Evolutionary conservation across 2,888 invertebrate species (phyloP), one percentile per base, ranked within the genome.

Genomic region (Oscheius sp.): DNA sequence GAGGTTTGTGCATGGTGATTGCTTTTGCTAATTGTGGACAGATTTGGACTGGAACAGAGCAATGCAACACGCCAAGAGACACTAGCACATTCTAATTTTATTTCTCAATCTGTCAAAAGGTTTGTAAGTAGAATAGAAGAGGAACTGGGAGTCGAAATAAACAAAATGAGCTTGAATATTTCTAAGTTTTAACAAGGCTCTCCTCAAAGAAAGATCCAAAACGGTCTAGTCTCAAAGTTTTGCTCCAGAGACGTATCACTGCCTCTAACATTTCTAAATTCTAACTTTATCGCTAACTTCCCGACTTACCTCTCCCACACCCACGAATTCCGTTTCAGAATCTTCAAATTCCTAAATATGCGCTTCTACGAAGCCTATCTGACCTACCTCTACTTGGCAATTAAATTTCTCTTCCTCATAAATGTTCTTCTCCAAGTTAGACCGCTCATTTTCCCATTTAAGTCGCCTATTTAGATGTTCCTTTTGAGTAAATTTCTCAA

Each of bases 311-410:
- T 25, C 21, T 25, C 21, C 23, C 55, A 49, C 16, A 7, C 25
- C 21, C 16, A 6, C 25, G 5, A 56, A 56, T 18, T 21, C 49
- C 49, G 5, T 74, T 78, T 69, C 77, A 78, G 83, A 61, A 75
- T 85, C 13, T 78, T 86, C 46, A 84, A 84, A 27, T 79, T 86
- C 46, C 75, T 88, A 9, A 88, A 88, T 61, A 74, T 86, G 12
- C 85, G 88, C 18, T 88, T 84, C 77, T 88, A 86, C 75, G 87
- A 88, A 68, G 84, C 86, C 16, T 88, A 88, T 71, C 74, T 88
- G 59, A 87, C 86, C 1, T 80, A 81, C 23, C 77, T 88, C 49
- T 88, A 88, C 72, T 69, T 88, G 9, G 82, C 79, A 64, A 85
- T 87, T 68, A 88, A 88, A 71, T 70, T 83, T 23, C 64, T 88